Conservation (phyloP, 2,113 vertebrate species). For the Ochotona curzoniae region DNA sequence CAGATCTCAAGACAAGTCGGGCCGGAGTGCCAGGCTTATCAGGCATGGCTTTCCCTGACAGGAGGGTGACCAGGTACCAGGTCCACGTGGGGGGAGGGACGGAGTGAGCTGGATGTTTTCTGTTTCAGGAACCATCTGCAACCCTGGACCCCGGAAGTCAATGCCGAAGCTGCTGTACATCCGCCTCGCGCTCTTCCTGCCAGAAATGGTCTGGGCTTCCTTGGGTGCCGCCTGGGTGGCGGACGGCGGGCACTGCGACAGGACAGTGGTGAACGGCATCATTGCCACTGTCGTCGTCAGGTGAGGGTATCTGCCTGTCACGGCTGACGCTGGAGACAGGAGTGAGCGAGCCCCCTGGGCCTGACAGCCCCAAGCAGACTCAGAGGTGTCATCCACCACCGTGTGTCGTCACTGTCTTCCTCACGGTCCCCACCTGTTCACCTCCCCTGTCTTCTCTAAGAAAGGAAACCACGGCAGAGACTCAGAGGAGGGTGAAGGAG, state of each 20-base stretch:
- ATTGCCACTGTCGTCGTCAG: slow-evolving; percentile 92
- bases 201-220: slow-evolving; percentile 94
- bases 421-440: too few relatives aligned
- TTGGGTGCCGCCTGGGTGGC: slow-evolving; percentile 93
- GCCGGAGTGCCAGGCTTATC: neutral
- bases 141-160: slow-evolving; percentile 93
- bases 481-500: neutral
- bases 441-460: neutral
- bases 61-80: neutral
- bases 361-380: fast-evolving
- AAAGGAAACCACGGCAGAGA: neutral
- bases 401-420: neutral
- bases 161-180: slow-evolving; percentile 93
- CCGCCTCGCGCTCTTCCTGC: slow-evolving; percentile 92
- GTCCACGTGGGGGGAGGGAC: neutral
- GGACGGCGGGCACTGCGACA: slow-evolving; percentile 89
- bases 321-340: neutral
- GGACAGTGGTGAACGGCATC: slow-evolving; percentile 88
- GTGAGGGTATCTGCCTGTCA: slow-evolving; percentile 79
- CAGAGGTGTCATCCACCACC: neutral
- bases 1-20: too few relatives aligned
- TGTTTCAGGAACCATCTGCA: slow-evolving; percentile 95
- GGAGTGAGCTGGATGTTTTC: neutral
- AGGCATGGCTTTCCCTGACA: too few relatives aligned
- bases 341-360: neutral